These are phyloP conservation scores for Beaufortia kweichowensis DNA, from an alignment of 2,113 vertebrate species.

Conservation along the genomic window DNA sequence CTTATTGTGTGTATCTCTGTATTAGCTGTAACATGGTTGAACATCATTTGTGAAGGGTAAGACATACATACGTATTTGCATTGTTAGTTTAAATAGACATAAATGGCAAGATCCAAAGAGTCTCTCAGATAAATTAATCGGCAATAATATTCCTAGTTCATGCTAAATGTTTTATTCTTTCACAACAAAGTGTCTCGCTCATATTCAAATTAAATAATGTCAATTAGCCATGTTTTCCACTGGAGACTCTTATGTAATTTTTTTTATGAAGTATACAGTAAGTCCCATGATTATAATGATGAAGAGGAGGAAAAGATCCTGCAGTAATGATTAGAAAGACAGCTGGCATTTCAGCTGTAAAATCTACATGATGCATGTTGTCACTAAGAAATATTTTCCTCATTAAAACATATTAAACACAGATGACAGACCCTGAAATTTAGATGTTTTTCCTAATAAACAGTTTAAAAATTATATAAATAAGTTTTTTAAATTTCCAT, in stretches of 20 bases:
- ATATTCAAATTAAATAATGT: constrained; percentile 3
- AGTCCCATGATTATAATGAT: constrained; percentile 24
- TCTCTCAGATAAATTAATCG: background rate
- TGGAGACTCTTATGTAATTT: constrained; percentile 23
- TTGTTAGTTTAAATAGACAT: background rate
- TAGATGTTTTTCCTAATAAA: constrained; percentile 31
- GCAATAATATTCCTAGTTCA: background rate
- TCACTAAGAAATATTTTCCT: constrained; percentile 24
- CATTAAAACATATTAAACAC: constrained; percentile 38
- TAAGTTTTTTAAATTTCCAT: background rate
- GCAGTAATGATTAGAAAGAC: constrained; percentile 41
- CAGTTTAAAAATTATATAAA: constrained; percentile 33
- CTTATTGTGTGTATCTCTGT: background rate
- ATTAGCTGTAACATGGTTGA: background rate
- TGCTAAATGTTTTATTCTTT: background rate
- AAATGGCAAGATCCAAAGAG: constrained; percentile 2
- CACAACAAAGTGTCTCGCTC: background rate
- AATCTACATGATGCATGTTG: constrained; percentile 31
- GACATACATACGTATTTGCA: no score
- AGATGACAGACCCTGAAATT: constrained; percentile 36
- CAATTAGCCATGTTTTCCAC: constrained; percentile 22
- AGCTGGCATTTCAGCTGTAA: constrained; percentile 48
- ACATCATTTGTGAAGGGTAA: no score
- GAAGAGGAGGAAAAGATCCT: constrained; percentile 8
- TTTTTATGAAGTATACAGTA: constrained; percentile 20